Evolutionary conservation across 2,113 vertebrate genomes (phyloP).

Genomic region (Phodopus roborovskii): DNA sequence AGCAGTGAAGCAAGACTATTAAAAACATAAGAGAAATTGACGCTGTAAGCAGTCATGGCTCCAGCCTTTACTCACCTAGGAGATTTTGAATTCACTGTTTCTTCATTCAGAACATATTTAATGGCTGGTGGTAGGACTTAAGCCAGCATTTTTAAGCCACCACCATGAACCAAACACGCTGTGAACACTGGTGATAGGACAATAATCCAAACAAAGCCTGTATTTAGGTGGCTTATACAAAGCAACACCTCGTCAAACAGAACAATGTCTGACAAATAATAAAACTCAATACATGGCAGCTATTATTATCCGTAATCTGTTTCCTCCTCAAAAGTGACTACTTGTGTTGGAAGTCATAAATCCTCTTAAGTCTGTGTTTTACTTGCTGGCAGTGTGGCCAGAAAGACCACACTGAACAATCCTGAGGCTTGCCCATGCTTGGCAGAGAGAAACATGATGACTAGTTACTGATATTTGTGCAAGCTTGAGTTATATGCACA

Average conservation of each 20-base stretch:
- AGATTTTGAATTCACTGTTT: neutral
- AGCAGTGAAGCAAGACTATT: neutral
- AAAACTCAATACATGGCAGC: neutral
- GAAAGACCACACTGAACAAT: neutral
- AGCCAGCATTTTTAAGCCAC: neutral
- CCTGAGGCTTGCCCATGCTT: neutral
- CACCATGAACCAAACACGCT: neutral
- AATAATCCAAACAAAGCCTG: neutral
- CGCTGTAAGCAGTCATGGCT: neutral
- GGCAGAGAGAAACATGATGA: neutral
- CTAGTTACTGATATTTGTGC: neutral
- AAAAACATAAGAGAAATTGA: neutral
- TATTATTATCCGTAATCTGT: slow-evolving; percentile 16
- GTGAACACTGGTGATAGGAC: neutral
- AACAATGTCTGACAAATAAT: neutral
- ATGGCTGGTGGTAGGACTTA: neutral
- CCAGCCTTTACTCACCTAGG: neutral
- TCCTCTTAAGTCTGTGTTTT: slow-evolving; percentile 13
- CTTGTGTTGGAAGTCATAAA: neutral
- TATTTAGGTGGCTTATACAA: neutral
- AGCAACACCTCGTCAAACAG: neutral
- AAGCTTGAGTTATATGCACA: neutral
- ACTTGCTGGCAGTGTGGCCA: neutral
- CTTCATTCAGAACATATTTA: neutral
- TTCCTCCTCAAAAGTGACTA: slow-evolving; percentile 20